A percentile compares a stretch with the other conserved stretches of the same genome.
These are phyloP conservation scores for Leptestheria dahalacensis DNA, from an alignment of 1,140 invertebrate species.

Conservation along the genomic window DNA sequence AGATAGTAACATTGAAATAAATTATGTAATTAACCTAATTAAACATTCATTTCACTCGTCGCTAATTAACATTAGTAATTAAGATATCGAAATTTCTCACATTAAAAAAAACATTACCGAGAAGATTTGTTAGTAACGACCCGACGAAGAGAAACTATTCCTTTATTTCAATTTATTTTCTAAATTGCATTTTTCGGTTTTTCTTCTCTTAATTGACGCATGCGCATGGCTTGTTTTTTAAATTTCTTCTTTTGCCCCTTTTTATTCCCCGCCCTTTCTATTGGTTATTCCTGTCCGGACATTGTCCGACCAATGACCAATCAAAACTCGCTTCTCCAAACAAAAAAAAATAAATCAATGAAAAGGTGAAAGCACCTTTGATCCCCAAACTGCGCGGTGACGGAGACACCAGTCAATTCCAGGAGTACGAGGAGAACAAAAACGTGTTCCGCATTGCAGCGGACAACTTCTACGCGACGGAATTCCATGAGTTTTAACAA, in stretches of 20 bases:
- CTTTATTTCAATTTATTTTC: too few species aligned
- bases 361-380: constrained; percentile 35
- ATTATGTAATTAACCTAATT: too few species aligned
- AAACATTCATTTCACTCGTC: too few species aligned
- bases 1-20: too few species aligned
- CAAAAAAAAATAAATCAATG: neutral
- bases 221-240: neutral
- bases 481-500: constrained; percentile 44
- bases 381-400: constrained; percentile 35
- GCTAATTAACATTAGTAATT: too few species aligned
- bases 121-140: too few species aligned
- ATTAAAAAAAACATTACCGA: too few species aligned
- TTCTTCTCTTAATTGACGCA: neutral
- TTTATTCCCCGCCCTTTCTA: constrained; percentile 5
- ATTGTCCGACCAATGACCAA: too few species aligned
- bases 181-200: too few species aligned
- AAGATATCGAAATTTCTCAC: too few species aligned
- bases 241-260: constrained; percentile 3
- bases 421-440: constrained; percentile 39
- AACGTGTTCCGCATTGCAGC: constrained; percentile 28
- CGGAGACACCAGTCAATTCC: constrained; percentile 41
- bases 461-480: constrained; percentile 33
- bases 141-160: too few species aligned
- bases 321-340: neutral
- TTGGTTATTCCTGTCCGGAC: neutral